Conservation (phyloP, 2,797 vertebrate species). For the Protosalanx chinensis region DNA sequence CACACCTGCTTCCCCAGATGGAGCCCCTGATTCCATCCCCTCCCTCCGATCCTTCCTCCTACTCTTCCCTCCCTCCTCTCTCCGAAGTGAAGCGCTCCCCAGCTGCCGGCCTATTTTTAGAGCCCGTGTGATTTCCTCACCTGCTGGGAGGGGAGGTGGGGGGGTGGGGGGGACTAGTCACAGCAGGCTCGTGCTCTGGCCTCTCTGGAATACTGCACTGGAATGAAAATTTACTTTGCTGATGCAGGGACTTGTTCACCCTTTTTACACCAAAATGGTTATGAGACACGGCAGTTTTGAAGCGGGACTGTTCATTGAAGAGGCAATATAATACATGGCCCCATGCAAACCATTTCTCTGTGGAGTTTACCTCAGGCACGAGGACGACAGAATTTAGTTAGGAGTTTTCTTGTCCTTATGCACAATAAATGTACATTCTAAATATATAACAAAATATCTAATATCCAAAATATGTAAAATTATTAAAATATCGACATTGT, state of each 20-base stretch:
- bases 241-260: constrained; percentile 73
- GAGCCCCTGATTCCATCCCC: constrained; percentile 62
- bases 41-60: not conserved
- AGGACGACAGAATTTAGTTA: not conserved
- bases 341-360: not conserved
- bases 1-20: constrained; percentile 78
- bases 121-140: constrained; percentile 86
- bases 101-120: constrained; percentile 89
- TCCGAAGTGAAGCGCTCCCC: constrained; percentile 74
- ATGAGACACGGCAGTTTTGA: too few relatives aligned
- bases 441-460: too few relatives aligned
- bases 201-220: constrained; percentile 70
- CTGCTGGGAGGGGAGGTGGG: constrained; percentile 71
- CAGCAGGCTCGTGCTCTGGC: constrained; percentile 64
- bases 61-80: constrained; percentile 28
- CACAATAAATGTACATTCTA: not conserved
- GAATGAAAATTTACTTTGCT: constrained; percentile 76
- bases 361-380: not conserved
- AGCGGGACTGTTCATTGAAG: not conserved
- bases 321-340: not conserved
- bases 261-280: constrained; percentile 38
- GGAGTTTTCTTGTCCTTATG: not conserved
- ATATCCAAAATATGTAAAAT: too few relatives aligned
- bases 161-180: constrained; percentile 63
- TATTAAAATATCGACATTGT: too few relatives aligned